phyloP scores from a whole-genome alignment of 1,140 invertebrate species.

The Papilio dardanus region DNA sequence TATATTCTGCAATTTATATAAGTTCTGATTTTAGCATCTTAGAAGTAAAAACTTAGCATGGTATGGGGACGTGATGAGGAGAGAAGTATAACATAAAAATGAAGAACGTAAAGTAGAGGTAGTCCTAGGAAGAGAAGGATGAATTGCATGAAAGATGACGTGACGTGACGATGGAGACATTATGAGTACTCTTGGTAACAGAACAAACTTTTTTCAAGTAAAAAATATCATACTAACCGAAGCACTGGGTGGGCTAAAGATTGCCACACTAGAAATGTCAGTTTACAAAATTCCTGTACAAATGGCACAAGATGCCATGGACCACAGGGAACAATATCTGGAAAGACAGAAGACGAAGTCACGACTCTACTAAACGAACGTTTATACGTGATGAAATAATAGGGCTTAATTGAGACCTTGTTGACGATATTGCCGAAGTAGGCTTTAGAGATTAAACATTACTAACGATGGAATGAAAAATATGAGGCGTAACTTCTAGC shows the following conservation, averaged over 20 bases:
- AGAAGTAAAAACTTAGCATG: no score
- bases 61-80: no score
- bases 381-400: not conserved
- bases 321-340: not conserved
- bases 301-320: not conserved
- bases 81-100: no score
- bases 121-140: no score
- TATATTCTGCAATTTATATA: not conserved
- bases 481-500: no score
- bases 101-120: no score
- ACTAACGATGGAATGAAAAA: no score
- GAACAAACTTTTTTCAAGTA: not conserved
- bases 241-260: not conserved
- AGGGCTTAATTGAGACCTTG: no score
- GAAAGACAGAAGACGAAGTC: not conserved
- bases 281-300: not conserved
- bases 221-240: not conserved
- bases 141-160: no score
- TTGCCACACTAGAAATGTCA: conserved; percentile 9
- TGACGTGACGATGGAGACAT: no score
- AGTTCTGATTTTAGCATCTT: not conserved
- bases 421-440: no score
- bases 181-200: not conserved
- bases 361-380: not conserved
- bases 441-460: no score